These are phyloP conservation scores for Meleagris gallopavo DNA, from an alignment of 2,113 vertebrate species.

Conservation along the genomic window DNA sequence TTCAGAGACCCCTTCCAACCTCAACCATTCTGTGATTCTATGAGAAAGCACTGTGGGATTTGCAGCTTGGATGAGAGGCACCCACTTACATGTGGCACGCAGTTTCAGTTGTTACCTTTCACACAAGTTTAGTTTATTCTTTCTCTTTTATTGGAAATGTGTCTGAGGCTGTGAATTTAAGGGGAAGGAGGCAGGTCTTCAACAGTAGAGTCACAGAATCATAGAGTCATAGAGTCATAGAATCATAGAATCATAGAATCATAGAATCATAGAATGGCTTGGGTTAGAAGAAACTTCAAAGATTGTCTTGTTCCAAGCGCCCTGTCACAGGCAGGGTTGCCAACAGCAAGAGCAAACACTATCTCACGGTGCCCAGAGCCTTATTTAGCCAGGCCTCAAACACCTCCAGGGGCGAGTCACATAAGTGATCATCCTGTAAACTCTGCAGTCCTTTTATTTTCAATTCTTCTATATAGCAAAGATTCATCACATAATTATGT, in stretches of 20 bases:
- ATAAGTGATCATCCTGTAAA: neutral
- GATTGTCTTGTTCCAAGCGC: too few relatives aligned
- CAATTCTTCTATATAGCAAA: neutral
- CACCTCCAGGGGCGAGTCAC: neutral
- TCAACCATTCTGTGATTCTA: neutral
- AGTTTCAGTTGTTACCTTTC: neutral
- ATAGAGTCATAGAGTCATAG: too few relatives aligned
- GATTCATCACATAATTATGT: neutral
- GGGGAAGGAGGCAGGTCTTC: neutral
- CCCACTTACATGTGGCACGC: neutral
- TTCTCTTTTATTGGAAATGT: accelerated
- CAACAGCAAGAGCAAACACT: too few relatives aligned
- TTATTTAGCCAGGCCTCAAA: too few relatives aligned
- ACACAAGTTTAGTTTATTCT: neutral
- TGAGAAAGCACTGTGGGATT: neutral
- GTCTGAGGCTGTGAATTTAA: neutral
- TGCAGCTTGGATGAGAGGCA: accelerated
- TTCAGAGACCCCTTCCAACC: neutral
- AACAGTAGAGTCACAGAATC: neutral
- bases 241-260: too few relatives aligned
- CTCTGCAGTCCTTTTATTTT: neutral
- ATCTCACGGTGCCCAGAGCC: too few relatives aligned
- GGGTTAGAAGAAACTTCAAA: too few relatives aligned
- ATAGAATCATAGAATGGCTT: too few relatives aligned
- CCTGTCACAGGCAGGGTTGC: too few relatives aligned